phyloP scores from a whole-genome alignment of 2,888 invertebrate species.

The Sthenelais limicola region DNA sequence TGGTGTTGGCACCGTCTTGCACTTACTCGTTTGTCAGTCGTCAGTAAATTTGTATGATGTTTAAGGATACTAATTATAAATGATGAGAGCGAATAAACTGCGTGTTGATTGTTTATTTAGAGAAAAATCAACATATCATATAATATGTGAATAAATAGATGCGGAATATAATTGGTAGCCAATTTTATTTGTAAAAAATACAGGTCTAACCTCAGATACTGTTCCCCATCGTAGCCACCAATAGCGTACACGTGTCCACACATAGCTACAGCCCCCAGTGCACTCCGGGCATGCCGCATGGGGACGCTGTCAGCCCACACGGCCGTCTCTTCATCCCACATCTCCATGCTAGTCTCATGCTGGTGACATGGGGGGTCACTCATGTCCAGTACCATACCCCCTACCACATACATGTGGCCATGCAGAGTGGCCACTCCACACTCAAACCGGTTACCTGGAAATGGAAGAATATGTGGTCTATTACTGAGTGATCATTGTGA shows the following conservation, averaged over 20 bases:
- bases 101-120: too few species aligned
- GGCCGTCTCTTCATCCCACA: neutral
- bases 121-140: too few species aligned
- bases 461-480: neutral
- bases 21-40: too few species aligned
- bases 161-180: neutral
- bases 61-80: too few species aligned
- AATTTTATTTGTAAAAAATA: neutral
- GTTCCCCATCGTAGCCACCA: conserved; percentile 20
- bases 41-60: too few species aligned
- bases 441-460: conserved; percentile 22
- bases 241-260: conserved; percentile 21
- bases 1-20: too few species aligned
- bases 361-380: neutral
- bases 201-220: conserved; percentile 21
- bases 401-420: conserved; percentile 16
- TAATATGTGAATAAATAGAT: too few species aligned
- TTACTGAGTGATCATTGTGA: too few species aligned
- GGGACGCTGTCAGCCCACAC: conserved; percentile 6
- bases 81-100: too few species aligned
- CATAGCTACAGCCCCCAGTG: conserved; percentile 3
- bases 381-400: conserved; percentile 11
- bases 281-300: conserved; percentile 31
- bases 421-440: conserved; percentile 11
- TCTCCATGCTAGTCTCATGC: neutral